Conservation (phyloP, 2,113 vertebrate genomes). For the Panthera leo region DNA sequence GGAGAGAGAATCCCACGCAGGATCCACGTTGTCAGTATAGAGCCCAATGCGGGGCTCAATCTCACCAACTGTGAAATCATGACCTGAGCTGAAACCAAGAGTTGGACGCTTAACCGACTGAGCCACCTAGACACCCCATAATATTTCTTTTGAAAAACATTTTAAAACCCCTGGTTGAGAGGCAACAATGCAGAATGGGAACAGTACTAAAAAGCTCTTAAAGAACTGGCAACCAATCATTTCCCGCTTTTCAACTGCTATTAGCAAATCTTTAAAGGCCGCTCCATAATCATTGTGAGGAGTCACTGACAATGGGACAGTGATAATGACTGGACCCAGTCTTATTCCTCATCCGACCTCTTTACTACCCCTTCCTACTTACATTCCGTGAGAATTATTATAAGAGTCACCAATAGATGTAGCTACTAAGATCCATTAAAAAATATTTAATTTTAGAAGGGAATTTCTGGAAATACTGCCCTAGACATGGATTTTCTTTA, state of each 20-base stretch:
- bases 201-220: neutral
- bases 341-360: neutral
- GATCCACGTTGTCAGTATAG: too few relatives aligned
- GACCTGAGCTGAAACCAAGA: too few relatives aligned
- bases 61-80: too few relatives aligned
- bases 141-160: neutral
- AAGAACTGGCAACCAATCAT: neutral
- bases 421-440: constrained; percentile 9
- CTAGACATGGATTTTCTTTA: constrained; percentile 48
- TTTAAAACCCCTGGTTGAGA: constrained; percentile 23
- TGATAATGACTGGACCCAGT: neutral
- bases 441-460: constrained; percentile 34
- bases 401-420: neutral
- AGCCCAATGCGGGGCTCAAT: too few relatives aligned
- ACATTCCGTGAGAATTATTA: neutral
- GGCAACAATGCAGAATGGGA: neutral
- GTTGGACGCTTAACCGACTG: too few relatives aligned
- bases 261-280: constrained; percentile 22
- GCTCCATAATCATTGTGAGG: neutral
- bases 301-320: neutral
- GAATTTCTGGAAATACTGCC: constrained; percentile 6
- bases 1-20: too few relatives aligned
- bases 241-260: neutral
- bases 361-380: neutral
- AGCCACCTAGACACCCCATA: neutral